Percentiles rank a stretch among this genome's conserved stretches.
Conservation (phyloP, 2,113 vertebrate genomes). For the Chloropsis hardwickii region DNA sequence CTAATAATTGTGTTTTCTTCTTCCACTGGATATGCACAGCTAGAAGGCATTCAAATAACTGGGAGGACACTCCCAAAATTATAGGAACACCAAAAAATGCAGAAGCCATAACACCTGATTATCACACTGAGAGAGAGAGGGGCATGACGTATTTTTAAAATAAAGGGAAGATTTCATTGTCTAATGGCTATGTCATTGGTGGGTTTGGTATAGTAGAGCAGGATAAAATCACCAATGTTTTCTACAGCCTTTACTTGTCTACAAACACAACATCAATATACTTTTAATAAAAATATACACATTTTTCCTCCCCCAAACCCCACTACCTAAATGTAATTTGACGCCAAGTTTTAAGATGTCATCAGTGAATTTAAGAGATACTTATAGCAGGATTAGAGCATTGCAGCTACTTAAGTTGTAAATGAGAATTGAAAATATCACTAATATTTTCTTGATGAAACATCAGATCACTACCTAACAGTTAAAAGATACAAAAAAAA, state of each 20-base stretch:
- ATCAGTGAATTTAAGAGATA: conserved; percentile 46
- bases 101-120: neutral
- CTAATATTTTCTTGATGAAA: conserved; percentile 48
- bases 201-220: neutral
- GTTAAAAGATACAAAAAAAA: conserved; percentile 17
- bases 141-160: neutral
- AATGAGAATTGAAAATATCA: conserved; percentile 45
- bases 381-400: conserved; percentile 17
- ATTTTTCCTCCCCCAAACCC: neutral
- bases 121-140: neutral
- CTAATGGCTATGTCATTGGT: neutral
- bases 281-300: neutral
- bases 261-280: neutral
- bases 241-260: neutral
- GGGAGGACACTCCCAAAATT: neutral
- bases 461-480: conserved; percentile 42
- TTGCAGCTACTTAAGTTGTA: conserved; percentile 17
- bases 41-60: neutral
- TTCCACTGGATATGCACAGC: neutral
- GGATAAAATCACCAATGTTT: neutral
- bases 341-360: neutral
- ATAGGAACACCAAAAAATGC: neutral
- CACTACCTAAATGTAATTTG: neutral
- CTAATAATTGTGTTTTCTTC: neutral
- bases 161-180: neutral